Percentiles rank a stretch among this genome's conserved stretches.
Conservation (phyloP, 1,140 invertebrate genomes). For the Copidosoma floridanum region DNA sequence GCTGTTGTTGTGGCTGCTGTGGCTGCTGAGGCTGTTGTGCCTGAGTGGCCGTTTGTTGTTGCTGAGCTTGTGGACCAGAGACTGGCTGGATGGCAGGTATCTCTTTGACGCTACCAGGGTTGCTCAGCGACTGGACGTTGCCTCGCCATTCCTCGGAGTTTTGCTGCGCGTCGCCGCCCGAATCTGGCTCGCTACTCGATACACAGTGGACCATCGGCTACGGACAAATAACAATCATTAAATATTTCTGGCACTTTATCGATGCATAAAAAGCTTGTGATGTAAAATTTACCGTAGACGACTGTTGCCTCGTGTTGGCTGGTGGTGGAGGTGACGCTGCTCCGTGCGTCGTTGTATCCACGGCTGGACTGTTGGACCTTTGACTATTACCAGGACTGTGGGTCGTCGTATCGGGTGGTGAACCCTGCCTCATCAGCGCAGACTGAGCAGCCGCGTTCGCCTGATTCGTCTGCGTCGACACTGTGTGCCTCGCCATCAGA, state of each 20-base stretch:
- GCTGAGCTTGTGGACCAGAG: neutral
- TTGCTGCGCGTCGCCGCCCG: conserved; percentile 59
- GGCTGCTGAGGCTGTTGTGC: neutral
- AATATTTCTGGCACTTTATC: too few relatives aligned
- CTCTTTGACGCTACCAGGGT: conserved; percentile 49
- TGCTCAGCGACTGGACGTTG: conserved; percentile 14
- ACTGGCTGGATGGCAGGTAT: conserved; percentile 38
- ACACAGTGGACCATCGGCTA: conserved; percentile 84
- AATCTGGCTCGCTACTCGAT: conserved; percentile 78
- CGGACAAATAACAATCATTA: conserved; percentile 34
- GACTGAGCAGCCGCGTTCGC: conserved; percentile 59
- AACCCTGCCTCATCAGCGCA: conserved; percentile 59
- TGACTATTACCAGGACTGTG: conserved; percentile 68
- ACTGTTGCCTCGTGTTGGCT: conserved; percentile 54
- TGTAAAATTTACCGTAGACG: conserved; percentile 57
- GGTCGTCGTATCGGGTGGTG: conserved; percentile 77
- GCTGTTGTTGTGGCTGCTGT: neutral
- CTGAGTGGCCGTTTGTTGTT: neutral
- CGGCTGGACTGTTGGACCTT: conserved; percentile 54
- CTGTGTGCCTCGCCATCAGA: conserved; percentile 63
- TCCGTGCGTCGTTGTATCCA: conserved; percentile 57
- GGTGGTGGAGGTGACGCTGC: conserved; percentile 58
- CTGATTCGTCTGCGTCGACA: conserved; percentile 73
- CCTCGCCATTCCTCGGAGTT: conserved; percentile 50
- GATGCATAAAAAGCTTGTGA: too few relatives aligned